Base-by-base conservation (phyloP, 2,797 vertebrate species). In the Danio tinwini region DNA sequence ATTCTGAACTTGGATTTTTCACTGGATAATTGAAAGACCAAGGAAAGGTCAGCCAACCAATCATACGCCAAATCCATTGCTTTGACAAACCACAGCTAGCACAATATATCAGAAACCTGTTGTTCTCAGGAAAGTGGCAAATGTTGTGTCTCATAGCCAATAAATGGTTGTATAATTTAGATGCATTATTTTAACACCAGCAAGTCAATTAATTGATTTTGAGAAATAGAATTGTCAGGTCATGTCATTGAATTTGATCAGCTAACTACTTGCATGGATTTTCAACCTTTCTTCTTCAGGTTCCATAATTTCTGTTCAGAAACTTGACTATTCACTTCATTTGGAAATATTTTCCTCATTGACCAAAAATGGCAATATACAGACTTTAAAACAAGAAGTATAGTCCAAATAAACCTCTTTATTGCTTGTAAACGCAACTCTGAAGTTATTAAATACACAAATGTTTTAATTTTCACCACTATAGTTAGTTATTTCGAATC, bases 1-100 rank as follows among this genome's bases (percentile, higher is more conserved):
- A 40, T 59, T 44, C 45, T 14, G 16, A 53, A 47, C 21, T 45
- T 29, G 19, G 10, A 58, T 59, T 50, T 50, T 61, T 47, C 8
- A 45, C 16, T 29, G 55, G 52, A 71, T 17, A 45, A 53, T 64
- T 40, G 44, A 76, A 49, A 56, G 21, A 53, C 86, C 87, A 83
- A 78, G 76, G 10, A 4, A 56, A 78, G 88, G 88, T 90, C 87
- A 85, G 86, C 82, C 86, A 90, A 81, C 71, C 78, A 88, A 89
- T 89, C 92, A 90, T 61, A 83, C 79, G 83, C 74, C 82, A 88
- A 70, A 81, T 59, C 86, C 84, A 88, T 61, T 86, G 81, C 62
- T 79, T 78, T 83, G 86, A 86, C 86, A 81, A 87, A 88, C 84
- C 73, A 67, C 70, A 80, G 74, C 69, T 80, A 84, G 85, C 79